phyloP scores from a whole-genome alignment of 2,888 invertebrate genomes.

The Acholoe squamosa region DNA sequence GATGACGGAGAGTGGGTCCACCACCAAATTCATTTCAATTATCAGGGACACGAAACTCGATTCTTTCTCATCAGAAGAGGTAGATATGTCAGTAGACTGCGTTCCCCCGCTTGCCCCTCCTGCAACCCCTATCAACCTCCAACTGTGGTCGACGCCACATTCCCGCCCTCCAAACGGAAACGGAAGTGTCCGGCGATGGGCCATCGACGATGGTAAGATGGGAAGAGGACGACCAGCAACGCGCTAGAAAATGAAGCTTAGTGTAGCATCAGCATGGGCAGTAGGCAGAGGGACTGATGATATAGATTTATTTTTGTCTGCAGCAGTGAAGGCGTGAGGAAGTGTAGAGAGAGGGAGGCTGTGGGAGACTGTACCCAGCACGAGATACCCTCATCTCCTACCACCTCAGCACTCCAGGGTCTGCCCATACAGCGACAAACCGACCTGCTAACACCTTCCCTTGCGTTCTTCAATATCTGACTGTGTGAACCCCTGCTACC shows the following conservation, averaged over 20 bases:
- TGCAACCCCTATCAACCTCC: not conserved
- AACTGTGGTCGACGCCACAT: not conserved
- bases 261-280: not conserved
- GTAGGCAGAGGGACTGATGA: not conserved
- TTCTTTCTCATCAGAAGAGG: slow-evolving; percentile 21
- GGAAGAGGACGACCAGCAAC: not conserved
- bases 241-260: not conserved
- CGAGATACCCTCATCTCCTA: too few relatives aligned
- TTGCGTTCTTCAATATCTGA: too few relatives aligned
- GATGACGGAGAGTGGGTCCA: not conserved
- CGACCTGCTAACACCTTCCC: too few relatives aligned
- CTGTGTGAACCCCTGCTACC: too few relatives aligned
- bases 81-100: not conserved
- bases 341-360: too few relatives aligned
- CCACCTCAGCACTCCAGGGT: too few relatives aligned
- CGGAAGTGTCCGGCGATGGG: slow-evolving; percentile 3
- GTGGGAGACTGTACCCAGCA: too few relatives aligned
- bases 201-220: not conserved
- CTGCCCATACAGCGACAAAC: too few relatives aligned
- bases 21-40: slow-evolving; percentile 1
- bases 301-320: too few relatives aligned
- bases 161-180: not conserved
- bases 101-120: not conserved
- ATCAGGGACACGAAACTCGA: not conserved
- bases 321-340: too few relatives aligned